Evolutionary conservation across 2,797 vertebrate genomes (phyloP).

Genomic region (Muraenolepis orangiensis): DNA sequence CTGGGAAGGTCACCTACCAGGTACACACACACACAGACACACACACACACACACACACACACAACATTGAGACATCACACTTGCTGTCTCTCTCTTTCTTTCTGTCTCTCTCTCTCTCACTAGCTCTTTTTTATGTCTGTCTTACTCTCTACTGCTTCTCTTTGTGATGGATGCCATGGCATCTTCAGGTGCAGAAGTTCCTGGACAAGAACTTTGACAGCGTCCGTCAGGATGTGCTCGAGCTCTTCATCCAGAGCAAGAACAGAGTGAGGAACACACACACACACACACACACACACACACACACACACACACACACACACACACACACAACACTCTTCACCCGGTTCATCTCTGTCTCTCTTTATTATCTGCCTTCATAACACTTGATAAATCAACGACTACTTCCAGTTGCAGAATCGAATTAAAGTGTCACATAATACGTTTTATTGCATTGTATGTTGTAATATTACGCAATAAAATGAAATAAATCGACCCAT

Average conservation of each 20-base stretch:
- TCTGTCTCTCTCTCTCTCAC: background rate
- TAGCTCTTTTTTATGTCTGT: background rate
- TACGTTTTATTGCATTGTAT: background rate
- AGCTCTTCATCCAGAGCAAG: constrained; percentile 88
- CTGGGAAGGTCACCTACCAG: constrained; percentile 96
- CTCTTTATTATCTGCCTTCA: background rate
- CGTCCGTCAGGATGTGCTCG: constrained; percentile 92
- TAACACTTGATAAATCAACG: background rate
- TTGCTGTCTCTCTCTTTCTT: background rate
- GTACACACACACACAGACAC: constrained; percentile 54
- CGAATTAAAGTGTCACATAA: background rate
- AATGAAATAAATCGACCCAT: too few species aligned
- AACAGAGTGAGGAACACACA: constrained; percentile 76
- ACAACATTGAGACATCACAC: too few species aligned
- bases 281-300: background rate
- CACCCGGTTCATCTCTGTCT: background rate
- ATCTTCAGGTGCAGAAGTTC: constrained; percentile 90
- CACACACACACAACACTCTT: background rate
- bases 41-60: background rate
- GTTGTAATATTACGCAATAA: too few species aligned
- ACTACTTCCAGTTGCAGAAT: background rate
- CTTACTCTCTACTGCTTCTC: background rate
- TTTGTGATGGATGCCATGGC: background rate
- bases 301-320: constrained; percentile 1
- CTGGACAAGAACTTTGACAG: constrained; percentile 95